phyloP scores from a whole-genome alignment of 2,888 invertebrate genomes.

The Leptopilina drosophilae region DNA sequence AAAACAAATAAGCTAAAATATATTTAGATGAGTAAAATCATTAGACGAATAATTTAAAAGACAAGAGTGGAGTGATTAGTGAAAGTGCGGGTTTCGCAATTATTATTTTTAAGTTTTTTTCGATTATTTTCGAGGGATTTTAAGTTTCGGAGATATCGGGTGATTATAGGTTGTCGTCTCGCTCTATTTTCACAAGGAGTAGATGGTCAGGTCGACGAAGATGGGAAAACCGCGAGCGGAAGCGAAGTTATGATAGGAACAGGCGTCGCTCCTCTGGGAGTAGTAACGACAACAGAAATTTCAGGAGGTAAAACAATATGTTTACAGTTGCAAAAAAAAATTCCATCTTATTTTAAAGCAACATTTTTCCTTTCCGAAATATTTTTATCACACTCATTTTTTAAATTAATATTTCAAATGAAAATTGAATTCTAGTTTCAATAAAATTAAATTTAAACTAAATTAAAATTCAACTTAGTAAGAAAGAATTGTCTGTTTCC shows the following conservation, averaged over 20 bases:
- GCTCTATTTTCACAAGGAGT: slow-evolving; percentile 68
- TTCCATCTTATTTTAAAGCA: slow-evolving; percentile 14
- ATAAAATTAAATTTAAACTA: too few relatives aligned
- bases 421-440: too few relatives aligned
- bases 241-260: slow-evolving; percentile 66
- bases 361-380: background rate
- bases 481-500: too few relatives aligned
- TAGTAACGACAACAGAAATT: slow-evolving; percentile 63
- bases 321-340: slow-evolving; percentile 43
- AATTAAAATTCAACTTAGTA: too few relatives aligned
- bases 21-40: too few relatives aligned
- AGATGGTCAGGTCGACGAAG: slow-evolving; percentile 65
- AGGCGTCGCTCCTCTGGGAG: slow-evolving; percentile 63
- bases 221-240: slow-evolving; percentile 58
- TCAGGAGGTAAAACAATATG: slow-evolving; percentile 67
- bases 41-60: too few relatives aligned
- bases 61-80: too few relatives aligned
- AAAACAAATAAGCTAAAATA: too few relatives aligned
- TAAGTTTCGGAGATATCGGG: slow-evolving; percentile 50
- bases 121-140: slow-evolving; percentile 39
- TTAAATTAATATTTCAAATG: background rate
- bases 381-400: background rate
- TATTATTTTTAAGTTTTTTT: background rate
- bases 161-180: slow-evolving; percentile 70
- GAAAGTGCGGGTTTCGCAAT: background rate